Evolutionary conservation across 1,140 invertebrate genomes (phyloP).

Genomic region (Augochlora pura): DNA sequence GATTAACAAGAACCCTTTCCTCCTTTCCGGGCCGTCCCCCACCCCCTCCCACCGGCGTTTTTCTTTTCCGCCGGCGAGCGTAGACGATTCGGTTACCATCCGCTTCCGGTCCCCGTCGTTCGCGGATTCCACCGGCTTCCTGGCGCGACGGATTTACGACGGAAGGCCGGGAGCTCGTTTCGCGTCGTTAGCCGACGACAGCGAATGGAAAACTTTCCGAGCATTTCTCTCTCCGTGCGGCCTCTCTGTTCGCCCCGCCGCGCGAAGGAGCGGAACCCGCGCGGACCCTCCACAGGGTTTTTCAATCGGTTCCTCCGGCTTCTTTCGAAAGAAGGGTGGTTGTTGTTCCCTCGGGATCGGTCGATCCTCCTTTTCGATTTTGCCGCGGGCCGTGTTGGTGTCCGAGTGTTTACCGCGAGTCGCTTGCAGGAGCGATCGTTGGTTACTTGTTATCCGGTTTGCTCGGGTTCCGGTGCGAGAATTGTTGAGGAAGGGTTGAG

Average conservation of each 20-base stretch:
- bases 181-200: slow-evolving; percentile 54
- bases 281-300: no score
- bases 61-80: neutral
- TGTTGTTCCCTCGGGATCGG: no score
- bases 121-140: slow-evolving; percentile 32
- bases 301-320: no score
- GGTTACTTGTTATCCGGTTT: no score
- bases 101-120: neutral
- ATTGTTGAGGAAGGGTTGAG: no score
- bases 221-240: neutral
- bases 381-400: no score
- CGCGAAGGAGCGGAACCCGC: no score
- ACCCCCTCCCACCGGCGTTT: neutral
- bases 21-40: neutral
- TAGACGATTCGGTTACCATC: slow-evolving; percentile 29
- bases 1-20: slow-evolving; percentile 15
- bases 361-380: no score
- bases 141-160: slow-evolving; percentile 61
- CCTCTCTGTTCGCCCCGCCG: neutral
- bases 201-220: slow-evolving; percentile 61
- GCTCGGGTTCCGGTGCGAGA: no score
- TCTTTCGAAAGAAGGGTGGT: no score
- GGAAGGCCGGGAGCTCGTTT: slow-evolving; percentile 51
- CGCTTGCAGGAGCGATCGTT: no score
- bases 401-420: no score